These are phyloP conservation scores for Chrysolina americana DNA, from an alignment of 2,888 invertebrate species.

Conservation along the genomic window DNA sequence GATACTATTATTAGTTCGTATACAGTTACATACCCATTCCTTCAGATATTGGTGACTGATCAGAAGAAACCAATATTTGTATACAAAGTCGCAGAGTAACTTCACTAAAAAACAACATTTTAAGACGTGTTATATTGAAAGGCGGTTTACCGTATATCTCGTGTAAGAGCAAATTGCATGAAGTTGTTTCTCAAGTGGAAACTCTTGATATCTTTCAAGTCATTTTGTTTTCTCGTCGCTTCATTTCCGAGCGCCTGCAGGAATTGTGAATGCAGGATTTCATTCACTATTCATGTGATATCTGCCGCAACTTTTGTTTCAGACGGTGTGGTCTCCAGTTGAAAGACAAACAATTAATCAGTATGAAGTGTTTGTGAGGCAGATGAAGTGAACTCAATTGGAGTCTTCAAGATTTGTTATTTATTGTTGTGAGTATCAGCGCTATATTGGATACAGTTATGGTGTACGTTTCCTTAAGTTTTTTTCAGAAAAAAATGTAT, in stretches of 20 bases:
- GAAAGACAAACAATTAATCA: no score
- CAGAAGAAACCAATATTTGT: background rate
- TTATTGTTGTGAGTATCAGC: no score
- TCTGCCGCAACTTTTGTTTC: background rate
- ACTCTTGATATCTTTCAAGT: constrained; percentile 36
- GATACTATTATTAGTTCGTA: no score
- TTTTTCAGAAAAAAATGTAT: no score
- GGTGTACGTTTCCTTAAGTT: no score
- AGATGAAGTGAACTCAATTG: no score
- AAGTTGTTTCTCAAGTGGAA: constrained; percentile 36
- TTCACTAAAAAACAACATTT: background rate
- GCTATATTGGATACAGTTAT: no score
- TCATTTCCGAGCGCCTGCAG: background rate
- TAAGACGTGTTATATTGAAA: background rate
- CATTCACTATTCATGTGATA: background rate
- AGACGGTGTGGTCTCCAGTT: background rate
- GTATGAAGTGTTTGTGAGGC: no score
- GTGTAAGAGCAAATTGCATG: constrained; percentile 33
- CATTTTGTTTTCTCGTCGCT: constrained; percentile 24
- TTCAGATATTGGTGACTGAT: background rate
- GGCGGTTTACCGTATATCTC: constrained; percentile 15
- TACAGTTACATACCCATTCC: background rate
- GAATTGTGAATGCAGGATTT: background rate
- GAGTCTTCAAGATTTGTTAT: no score
- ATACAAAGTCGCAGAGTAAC: background rate